phyloP scores from a whole-genome alignment of 2,797 vertebrate species.

The Otolemur crassicaudatus region DNA sequence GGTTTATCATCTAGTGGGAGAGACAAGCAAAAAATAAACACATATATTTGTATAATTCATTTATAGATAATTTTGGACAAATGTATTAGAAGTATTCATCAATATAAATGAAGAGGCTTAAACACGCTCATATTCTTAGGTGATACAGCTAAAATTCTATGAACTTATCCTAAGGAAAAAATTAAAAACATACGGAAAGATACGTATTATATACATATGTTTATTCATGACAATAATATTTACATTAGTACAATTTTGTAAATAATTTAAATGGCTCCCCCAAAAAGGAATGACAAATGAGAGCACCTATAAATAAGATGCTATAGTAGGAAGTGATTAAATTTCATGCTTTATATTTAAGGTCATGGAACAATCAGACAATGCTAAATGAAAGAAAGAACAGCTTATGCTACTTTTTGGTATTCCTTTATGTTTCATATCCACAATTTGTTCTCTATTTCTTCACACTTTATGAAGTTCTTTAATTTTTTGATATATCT shows the following conservation, averaged over 20 bases:
- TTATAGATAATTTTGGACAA: not conserved
- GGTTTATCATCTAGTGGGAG: not conserved
- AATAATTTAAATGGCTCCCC: not conserved
- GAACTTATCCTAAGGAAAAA: not conserved
- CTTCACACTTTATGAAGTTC: not conserved
- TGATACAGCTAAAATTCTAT: not conserved
- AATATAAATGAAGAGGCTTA: not conserved
- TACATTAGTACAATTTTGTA: not conserved
- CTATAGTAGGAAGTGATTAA: not conserved
- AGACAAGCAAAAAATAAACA: not conserved
- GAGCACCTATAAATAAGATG: not conserved
- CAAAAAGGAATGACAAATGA: not conserved
- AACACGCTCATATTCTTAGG: not conserved
- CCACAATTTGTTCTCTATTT: not conserved
- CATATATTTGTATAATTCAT: not conserved
- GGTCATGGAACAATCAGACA: not conserved
- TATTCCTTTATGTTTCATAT: not conserved
- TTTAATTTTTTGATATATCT: not conserved
- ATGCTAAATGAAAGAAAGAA: not conserved
- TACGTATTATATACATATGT: not conserved
- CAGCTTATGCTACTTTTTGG: not conserved
- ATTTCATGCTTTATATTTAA: not conserved
- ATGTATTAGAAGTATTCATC: not conserved
- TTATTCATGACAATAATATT: not conserved
- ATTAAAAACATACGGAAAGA: not conserved